Evolutionary conservation across 2,888 invertebrate species (phyloP).

Genomic region (Enoplolaimus lenunculus): DNA sequence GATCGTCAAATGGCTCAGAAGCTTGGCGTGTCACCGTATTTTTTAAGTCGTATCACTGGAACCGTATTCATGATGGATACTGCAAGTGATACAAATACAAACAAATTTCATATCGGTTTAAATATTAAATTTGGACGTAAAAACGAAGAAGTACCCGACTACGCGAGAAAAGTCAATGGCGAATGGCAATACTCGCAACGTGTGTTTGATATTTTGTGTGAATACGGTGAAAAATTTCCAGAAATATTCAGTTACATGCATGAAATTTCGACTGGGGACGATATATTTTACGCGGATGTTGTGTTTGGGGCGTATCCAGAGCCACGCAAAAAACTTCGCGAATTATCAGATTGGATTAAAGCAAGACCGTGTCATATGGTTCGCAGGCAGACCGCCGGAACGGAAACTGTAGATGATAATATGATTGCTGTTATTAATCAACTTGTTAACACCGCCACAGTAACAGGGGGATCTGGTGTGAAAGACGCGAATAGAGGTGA

Average conservation of each 20-base stretch:
- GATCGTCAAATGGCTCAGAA: slow-evolving; percentile 41
- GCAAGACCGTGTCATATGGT: slow-evolving; percentile 53
- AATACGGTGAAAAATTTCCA: slow-evolving; percentile 59
- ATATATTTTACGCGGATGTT: slow-evolving; percentile 55
- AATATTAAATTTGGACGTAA: slow-evolving; percentile 74
- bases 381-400: slow-evolving; percentile 56
- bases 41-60: slow-evolving; percentile 73
- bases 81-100: background rate
- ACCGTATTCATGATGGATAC: slow-evolving; percentile 54
- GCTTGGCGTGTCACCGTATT: slow-evolving; percentile 51
- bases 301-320: slow-evolving; percentile 44
- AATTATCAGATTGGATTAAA: slow-evolving; percentile 56
- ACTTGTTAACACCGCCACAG: slow-evolving; percentile 34
- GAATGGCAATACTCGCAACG: slow-evolving; percentile 67
- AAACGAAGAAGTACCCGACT: slow-evolving; percentile 62
- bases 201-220: slow-evolving; percentile 55
- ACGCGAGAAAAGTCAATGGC: slow-evolving; percentile 53
- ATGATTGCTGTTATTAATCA: slow-evolving; percentile 50
- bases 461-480: too few species aligned
- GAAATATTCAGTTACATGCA: slow-evolving; percentile 55
- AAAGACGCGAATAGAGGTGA: too few species aligned
- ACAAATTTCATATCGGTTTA: slow-evolving; percentile 62
- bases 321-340: slow-evolving; percentile 30
- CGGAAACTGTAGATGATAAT: slow-evolving; percentile 56
- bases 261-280: slow-evolving; percentile 43